phyloP scores from a whole-genome alignment of 2,113 vertebrate genomes.

The Brevimyrus niger region DNA sequence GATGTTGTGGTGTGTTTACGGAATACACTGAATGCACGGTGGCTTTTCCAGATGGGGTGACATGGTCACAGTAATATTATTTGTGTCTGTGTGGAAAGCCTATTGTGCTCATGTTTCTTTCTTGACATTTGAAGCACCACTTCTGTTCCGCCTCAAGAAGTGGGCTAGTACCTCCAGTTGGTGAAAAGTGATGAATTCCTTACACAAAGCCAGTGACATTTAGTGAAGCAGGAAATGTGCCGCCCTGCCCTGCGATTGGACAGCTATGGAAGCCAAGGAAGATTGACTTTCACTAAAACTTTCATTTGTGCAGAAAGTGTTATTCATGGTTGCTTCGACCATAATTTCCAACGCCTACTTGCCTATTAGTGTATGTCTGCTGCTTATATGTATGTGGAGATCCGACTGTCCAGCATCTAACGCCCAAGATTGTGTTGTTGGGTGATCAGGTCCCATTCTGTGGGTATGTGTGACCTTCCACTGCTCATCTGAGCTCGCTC shows the following conservation, averaged over 20 bases:
- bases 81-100: constrained; percentile 24
- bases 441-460: neutral
- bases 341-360: neutral
- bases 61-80: neutral
- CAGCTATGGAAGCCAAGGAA: neutral
- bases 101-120: constrained; percentile 24
- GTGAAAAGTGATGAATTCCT: constrained; percentile 36
- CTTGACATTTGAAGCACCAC: constrained; percentile 42
- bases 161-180: constrained; percentile 27
- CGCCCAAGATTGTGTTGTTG: neutral
- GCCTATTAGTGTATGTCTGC: neutral
- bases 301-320: neutral
- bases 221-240: constrained; percentile 33
- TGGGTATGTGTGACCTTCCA: neutral
- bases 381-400: neutral
- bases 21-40: neutral
- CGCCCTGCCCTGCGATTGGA: constrained; percentile 35
- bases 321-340: neutral
- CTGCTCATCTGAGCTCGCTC: neutral
- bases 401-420: neutral
- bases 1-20: neutral
- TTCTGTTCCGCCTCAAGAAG: constrained; percentile 34
- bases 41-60: neutral
- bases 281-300: neutral
- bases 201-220: constrained; percentile 55